Evolutionary conservation across 2,888 invertebrate genomes (phyloP).

Genomic region (Pristionchus maxplancki): DNA sequence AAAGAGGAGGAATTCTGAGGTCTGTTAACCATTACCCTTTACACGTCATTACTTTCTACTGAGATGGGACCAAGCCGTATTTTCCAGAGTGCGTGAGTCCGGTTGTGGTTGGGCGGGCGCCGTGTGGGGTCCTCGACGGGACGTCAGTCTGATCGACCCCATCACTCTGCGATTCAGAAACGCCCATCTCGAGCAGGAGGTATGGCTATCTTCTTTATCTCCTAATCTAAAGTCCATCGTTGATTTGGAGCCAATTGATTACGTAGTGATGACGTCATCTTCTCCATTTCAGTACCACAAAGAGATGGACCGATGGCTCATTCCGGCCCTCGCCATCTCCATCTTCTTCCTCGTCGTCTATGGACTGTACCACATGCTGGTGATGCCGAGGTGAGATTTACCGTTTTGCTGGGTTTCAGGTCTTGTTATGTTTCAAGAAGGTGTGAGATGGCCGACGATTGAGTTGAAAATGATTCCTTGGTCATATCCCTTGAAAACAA

Average conservation of each 20-base stretch:
- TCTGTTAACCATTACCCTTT: neutral
- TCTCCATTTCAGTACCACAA: conserved; percentile 66
- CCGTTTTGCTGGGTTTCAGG: neutral
- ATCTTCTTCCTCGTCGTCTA: conserved; percentile 75
- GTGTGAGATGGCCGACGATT: neutral
- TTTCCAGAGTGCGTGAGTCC: neutral
- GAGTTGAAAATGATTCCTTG: neutral
- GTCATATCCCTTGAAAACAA: too few relatives aligned
- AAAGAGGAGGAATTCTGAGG: conserved; percentile 22
- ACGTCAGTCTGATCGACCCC: conserved; percentile 57
- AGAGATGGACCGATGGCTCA: conserved; percentile 76
- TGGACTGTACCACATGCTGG: conserved; percentile 72
- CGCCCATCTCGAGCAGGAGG: conserved; percentile 62
- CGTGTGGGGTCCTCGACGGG: conserved; percentile 50
- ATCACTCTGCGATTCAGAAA: conserved; percentile 65
- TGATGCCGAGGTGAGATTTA: conserved; percentile 60
- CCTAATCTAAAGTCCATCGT: too few relatives aligned
- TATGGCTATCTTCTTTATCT: too few relatives aligned
- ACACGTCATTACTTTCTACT: neutral
- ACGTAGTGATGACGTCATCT: neutral
- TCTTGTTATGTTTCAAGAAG: neutral
- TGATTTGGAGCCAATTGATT: neutral
- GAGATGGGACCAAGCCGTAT: neutral
- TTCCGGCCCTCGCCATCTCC: conserved; percentile 73
- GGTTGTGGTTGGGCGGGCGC: conserved; percentile 36